Base-by-base conservation (phyloP, 2,888 invertebrate species). In the Drosophila bunnanda region DNA sequence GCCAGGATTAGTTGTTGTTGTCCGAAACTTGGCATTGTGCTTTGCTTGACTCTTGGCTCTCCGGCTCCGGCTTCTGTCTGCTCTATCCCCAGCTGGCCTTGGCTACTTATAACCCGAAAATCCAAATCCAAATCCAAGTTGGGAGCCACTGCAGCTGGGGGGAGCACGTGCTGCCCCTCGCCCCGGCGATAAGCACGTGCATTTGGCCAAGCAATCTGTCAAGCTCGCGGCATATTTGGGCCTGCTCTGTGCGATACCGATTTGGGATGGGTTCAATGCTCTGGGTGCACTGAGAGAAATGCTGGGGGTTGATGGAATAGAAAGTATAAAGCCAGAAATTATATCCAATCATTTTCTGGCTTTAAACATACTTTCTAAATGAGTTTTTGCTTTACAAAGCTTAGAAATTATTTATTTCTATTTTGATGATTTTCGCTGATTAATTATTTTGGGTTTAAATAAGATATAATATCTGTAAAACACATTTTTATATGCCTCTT, bases 21-120 rank as follows among this genome's bases (percentile, higher is more conserved):
- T 53, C 80, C 71, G 58, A 82, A 66, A 53, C 28, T 69, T 32
- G 56, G 55, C 72, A 73, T 73, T 41, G 64, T 71, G 25, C 25
- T 13, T n/a, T 13, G 17, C 38, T 25, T n/a, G 54, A 17, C n/a
- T 43, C 46, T 54, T 66, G 50, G 44, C 39, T 59, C 25, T n/a
- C n/a, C n/a, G n/a, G n/a, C 44, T 50, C 32, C 53, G 69, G 30
- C 36, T 66, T 66, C 60, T 41, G n/a, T 73, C 38, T 55, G 53
- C 64, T 8, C 17, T 61, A 56, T 55, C n/a, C n/a, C 56, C 66
- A 39, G 48, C 62, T 43, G 69, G 52, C 67, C 55, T 52, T 54
- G 60, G 76, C 74, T 68, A 65, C 80, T 82, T 83, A 78, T 83
- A 83, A 70, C 62, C 69, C 56, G 30, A 60, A 56, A 57, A 34